These are phyloP conservation scores for Watsonalla cultraria DNA, from an alignment of 2,888 invertebrate genomes.

Conservation along the genomic window DNA sequence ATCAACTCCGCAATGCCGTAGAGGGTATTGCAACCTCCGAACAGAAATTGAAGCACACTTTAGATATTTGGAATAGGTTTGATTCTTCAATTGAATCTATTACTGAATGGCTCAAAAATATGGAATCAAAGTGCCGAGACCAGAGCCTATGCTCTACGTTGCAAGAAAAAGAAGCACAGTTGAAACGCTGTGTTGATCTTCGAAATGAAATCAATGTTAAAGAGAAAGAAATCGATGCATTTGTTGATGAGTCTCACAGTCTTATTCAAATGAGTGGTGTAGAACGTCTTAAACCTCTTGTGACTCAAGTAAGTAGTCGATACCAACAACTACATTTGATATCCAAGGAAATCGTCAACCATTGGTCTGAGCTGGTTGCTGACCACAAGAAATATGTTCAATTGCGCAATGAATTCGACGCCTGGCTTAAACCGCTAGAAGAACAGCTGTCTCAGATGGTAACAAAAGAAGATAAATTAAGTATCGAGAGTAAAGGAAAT, in stretches of 20 bases:
- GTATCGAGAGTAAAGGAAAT: conserved; percentile 82
- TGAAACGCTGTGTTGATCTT: conserved; percentile 84
- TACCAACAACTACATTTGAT: conserved; percentile 89
- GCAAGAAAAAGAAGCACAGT: conserved; percentile 87
- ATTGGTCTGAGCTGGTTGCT: conserved; percentile 89
- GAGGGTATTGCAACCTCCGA: conserved; percentile 83
- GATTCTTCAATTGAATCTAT: conserved; percentile 89
- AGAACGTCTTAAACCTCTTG: conserved; percentile 90
- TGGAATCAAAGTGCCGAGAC: conserved; percentile 91
- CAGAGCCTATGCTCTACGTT: conserved; percentile 90
- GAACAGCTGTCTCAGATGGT: conserved; percentile 80
- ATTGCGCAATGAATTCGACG: conserved; percentile 84
- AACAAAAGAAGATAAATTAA: conserved; percentile 81
- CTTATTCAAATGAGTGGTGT: conserved; percentile 90
- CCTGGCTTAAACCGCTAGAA: conserved; percentile 89
- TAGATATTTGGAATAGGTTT: conserved; percentile 92
- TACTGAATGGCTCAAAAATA: conserved; percentile 91
- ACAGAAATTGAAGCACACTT: conserved; percentile 84
- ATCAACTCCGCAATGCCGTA: conserved; percentile 82
- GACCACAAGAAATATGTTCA: conserved; percentile 90
- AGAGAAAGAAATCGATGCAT: conserved; percentile 91
- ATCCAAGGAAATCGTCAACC: conserved; percentile 91
- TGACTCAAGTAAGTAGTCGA: conserved; percentile 93
- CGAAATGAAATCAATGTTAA: conserved; percentile 87
- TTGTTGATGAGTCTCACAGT: conserved; percentile 93